Conservation (phyloP, 2,888 invertebrate genomes). For the Lasioglossum calceatum region DNA sequence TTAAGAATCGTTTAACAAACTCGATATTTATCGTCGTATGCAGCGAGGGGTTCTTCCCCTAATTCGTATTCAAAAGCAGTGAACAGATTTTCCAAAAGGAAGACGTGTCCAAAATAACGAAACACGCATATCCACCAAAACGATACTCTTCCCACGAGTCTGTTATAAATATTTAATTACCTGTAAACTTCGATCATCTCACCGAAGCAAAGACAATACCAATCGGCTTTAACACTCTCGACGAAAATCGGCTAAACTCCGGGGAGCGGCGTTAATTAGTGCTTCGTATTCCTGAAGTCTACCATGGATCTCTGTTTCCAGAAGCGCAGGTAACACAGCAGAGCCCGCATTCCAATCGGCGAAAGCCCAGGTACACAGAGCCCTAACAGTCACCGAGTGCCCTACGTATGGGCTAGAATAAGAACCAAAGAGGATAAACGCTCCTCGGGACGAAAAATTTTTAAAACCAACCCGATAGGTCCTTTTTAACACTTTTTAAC, state of each 20-base stretch:
- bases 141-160: neutral
- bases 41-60: neutral
- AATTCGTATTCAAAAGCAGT: neutral
- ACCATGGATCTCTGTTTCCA: neutral
- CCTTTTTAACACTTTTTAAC: too few species aligned
- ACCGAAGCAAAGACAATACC: neutral
- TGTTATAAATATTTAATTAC: slow-evolving; percentile 2
- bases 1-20: neutral
- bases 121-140: neutral
- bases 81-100: neutral
- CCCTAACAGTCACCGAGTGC: neutral
- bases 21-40: neutral
- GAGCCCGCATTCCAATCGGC: neutral
- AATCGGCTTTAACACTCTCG: neutral
- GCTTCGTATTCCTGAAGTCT: neutral
- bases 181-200: neutral
- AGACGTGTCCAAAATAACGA: neutral
- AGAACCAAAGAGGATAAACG: neutral
- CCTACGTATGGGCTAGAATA: neutral
- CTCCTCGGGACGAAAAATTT: neutral
- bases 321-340: neutral
- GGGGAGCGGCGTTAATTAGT: neutral
- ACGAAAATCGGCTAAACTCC: neutral
- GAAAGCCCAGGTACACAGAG: neutral
- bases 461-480: neutral